phyloP scores from a whole-genome alignment of 1,140 invertebrate genomes.

The Plodia interpunctella region DNA sequence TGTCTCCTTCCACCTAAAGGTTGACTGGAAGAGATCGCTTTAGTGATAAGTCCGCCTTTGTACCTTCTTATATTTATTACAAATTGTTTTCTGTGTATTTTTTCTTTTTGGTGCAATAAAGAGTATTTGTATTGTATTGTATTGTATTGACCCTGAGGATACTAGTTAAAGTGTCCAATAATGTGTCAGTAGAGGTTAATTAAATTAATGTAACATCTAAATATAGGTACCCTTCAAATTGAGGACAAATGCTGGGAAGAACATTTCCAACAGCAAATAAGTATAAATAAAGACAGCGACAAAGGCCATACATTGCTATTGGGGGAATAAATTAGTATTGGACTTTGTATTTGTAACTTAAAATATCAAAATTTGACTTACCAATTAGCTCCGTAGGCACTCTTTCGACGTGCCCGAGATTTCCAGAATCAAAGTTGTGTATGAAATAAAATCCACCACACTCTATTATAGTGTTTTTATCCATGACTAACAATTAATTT shows the following conservation, averaged over 20 bases:
- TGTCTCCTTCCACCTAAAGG: too few relatives aligned
- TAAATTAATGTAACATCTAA: conserved; percentile 5
- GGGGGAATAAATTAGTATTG: conserved; percentile 15
- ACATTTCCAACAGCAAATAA: not conserved
- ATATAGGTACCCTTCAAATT: not conserved
- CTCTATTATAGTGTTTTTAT: conserved; percentile 68
- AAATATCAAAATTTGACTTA: conserved; percentile 30
- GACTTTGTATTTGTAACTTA: conserved; percentile 16
- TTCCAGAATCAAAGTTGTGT: conserved; percentile 92
- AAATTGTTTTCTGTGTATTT: too few relatives aligned
- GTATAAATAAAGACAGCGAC: not conserved
- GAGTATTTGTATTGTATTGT: too few relatives aligned
- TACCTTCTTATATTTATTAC: too few relatives aligned
- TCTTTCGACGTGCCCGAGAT: conserved; percentile 87
- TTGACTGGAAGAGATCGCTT: too few relatives aligned
- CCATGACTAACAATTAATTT: conserved; percentile 52
- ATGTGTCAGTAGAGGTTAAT: conserved; percentile 13
- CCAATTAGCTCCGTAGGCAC: conserved; percentile 73
- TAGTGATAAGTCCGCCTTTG: too few relatives aligned
- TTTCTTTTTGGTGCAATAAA: too few relatives aligned
- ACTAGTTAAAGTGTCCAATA: not conserved
- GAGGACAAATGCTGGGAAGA: not conserved
- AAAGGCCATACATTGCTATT: not conserved
- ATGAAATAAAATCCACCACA: conserved; percentile 85
- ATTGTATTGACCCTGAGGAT: too few relatives aligned